phyloP scores from a whole-genome alignment of 2,888 invertebrate genomes.

The Cerastoderma edule region DNA sequence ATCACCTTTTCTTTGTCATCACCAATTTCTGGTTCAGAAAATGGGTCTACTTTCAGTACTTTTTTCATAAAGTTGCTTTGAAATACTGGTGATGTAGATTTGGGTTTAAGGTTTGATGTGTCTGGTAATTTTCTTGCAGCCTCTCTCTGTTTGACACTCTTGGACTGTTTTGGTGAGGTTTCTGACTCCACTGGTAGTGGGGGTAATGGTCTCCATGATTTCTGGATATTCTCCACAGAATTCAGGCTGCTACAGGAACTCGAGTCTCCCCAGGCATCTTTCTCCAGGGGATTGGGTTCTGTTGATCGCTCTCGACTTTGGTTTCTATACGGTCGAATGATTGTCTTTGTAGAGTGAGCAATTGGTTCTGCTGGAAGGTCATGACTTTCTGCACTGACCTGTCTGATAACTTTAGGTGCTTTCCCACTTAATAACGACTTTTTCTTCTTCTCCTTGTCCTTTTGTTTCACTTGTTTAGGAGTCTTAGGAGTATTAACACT shows the following conservation, averaged over 20 bases:
- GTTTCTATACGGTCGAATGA: slow-evolving; percentile 49
- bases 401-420: slow-evolving; percentile 50
- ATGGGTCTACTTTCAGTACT: slow-evolving; percentile 33
- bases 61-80: slow-evolving; percentile 72
- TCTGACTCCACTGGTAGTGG: slow-evolving; percentile 61
- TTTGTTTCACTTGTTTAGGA: no score
- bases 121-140: slow-evolving; percentile 65
- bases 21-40: slow-evolving; percentile 11
- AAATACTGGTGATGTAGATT: slow-evolving; percentile 57
- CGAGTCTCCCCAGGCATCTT: slow-evolving; percentile 61
- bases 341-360: slow-evolving; percentile 48
- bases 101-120: slow-evolving; percentile 51
- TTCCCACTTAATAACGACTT: slow-evolving; percentile 43
- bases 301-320: slow-evolving; percentile 56
- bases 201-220: slow-evolving; percentile 64
- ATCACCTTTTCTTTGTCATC: not conserved
- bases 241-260: slow-evolving; percentile 55
- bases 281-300: slow-evolving; percentile 54
- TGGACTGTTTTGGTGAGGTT: slow-evolving; percentile 55
- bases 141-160: slow-evolving; percentile 47
- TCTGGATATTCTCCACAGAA: slow-evolving; percentile 43
- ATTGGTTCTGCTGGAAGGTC: slow-evolving; percentile 33
- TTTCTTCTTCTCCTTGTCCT: slow-evolving; percentile 44
- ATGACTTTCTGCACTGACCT: slow-evolving; percentile 34
- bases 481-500: slow-evolving; percentile 30